Conservation (phyloP, 2,113 vertebrate species). For the Misgurnus mizolepis region DNA sequence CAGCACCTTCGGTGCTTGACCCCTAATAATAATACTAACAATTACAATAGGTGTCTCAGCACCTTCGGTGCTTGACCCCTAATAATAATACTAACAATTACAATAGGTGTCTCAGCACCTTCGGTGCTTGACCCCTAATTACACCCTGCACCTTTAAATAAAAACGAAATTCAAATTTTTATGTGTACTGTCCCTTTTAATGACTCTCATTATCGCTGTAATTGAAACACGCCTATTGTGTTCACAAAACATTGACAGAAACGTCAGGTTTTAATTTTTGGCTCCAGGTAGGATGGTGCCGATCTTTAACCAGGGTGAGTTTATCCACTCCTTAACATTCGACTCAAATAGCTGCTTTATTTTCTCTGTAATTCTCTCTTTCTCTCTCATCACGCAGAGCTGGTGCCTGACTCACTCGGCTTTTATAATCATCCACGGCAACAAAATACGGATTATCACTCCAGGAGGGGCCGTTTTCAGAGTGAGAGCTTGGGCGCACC, state of each 20-base stretch:
- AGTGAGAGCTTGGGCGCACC: slow-evolving; percentile 69
- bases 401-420: slow-evolving; percentile 71
- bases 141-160: too few species aligned
- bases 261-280: slow-evolving; percentile 2
- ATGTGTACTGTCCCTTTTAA: not conserved
- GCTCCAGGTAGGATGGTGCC: slow-evolving; percentile 11
- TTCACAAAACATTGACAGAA: slow-evolving; percentile 23
- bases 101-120: too few species aligned
- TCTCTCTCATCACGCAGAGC: slow-evolving; percentile 67
- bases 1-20: too few species aligned
- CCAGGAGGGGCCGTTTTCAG: slow-evolving; percentile 67
- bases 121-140: too few species aligned
- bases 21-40: too few species aligned
- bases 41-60: too few species aligned
- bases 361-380: slow-evolving; percentile 38
- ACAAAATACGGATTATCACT: slow-evolving; percentile 79
- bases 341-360: slow-evolving; percentile 14
- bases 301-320: slow-evolving; percentile 4
- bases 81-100: too few species aligned
- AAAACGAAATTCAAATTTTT: too few species aligned
- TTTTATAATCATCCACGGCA: slow-evolving; percentile 76
- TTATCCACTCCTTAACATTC: slow-evolving; percentile 37
- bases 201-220: not conserved
- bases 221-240: slow-evolving; percentile 1
- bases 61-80: too few species aligned